Evolutionary conservation across 2,113 vertebrate genomes (phyloP), one percentile per base, ranked within the genome.

Genomic region (Fregetta grallaria): DNA sequence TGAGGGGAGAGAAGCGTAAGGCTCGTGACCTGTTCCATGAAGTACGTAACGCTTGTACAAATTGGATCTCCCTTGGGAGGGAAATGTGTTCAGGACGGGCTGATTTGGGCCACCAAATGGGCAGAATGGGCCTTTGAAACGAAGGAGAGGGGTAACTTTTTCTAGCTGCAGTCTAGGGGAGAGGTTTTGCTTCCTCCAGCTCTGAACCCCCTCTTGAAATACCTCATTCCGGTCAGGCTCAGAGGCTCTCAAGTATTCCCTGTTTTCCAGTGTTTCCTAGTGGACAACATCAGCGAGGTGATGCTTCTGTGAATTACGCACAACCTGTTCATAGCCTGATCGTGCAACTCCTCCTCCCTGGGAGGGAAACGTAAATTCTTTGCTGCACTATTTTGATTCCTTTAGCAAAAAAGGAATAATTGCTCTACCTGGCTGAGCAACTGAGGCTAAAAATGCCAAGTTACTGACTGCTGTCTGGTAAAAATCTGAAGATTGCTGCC

Each of bases 11-110:
- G 91, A 50, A 86, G 79, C 55, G 18, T 8, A 0, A 36, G 65
- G 42, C 93, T 85, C 0, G 1, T 95, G 83, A 8, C 56, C 63
- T 0, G 0, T 21, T 17, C 44, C 1, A 0, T 5, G 30, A 26
- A 15, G 52, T 11, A 4, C 0, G 0, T 14, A 52, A 32, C 0
- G 0, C 30, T 25, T 4, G 2, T 4, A 13, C 11, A 34, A 38
- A 4, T 5, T 2, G 11, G 20, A 30, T 25, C 68, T 78, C 56
- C 55, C 44, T 10, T 13, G 11, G 42, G 1, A 29, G 42, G 40
- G 25, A 61, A 6, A 4, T 0, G 21, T 0, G 1, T 7, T 26
- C 21, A 5, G 52, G 18, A 8, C 3, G 1, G 0, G 2, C 44
- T 9, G 22, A 6, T 40, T 27, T 71, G 38, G 56, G 52, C 23